A percentile compares a stretch with the other conserved stretches of the same genome.
Evolutionary conservation across 2,888 invertebrate species (phyloP).

Genomic region (Dorcus hopei): DNA sequence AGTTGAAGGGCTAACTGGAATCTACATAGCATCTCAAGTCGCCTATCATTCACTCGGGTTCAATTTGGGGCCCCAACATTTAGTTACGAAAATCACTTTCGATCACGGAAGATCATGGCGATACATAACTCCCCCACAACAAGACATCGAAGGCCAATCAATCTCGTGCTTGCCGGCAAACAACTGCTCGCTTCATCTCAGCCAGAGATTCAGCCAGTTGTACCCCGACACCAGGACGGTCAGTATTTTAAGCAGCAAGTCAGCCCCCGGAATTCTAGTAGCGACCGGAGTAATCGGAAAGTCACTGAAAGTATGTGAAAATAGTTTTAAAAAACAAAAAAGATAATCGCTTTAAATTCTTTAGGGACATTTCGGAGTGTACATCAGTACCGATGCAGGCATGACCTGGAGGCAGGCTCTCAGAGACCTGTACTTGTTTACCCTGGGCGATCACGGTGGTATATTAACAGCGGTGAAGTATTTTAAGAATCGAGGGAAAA

Average conservation of each 20-base stretch:
- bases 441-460: conserved; percentile 90
- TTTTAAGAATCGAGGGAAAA: conserved; percentile 71
- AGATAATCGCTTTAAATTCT: background rate
- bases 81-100: conserved; percentile 77
- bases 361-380: conserved; percentile 73
- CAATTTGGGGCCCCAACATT: conserved; percentile 68
- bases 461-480: conserved; percentile 81
- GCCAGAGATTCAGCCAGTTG: conserved; percentile 80
- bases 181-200: conserved; percentile 81
- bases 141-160: conserved; percentile 63
- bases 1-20: conserved; percentile 81
- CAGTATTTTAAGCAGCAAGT: conserved; percentile 80
- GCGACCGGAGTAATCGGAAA: conserved; percentile 80
- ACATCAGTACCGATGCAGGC: conserved; percentile 78
- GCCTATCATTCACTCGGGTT: conserved; percentile 54
- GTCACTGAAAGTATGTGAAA: conserved; percentile 57
- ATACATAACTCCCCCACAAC: conserved; percentile 66
- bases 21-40: conserved; percentile 85
- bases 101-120: conserved; percentile 87
- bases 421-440: conserved; percentile 79
- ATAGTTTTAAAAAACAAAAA: background rate
- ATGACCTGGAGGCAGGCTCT: conserved; percentile 72
- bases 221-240: conserved; percentile 77
- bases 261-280: conserved; percentile 85
- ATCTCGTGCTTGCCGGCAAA: conserved; percentile 62